Percentiles rank a stretch among this genome's conserved stretches.
These are phyloP conservation scores for Rhopalosiphum maidis DNA, from an alignment of 1,140 invertebrate genomes.

Conservation along the genomic window DNA sequence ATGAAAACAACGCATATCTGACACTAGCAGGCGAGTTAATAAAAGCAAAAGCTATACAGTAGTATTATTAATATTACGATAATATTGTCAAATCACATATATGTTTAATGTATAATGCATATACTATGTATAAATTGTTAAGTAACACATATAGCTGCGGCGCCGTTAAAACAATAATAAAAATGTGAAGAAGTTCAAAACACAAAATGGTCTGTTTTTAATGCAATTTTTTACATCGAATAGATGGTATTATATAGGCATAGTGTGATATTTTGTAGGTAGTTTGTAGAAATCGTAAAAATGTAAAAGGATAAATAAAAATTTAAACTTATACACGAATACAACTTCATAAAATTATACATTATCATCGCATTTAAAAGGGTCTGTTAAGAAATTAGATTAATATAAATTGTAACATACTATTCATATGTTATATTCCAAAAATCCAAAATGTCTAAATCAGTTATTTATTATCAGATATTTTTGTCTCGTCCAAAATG, in stretches of 20 bases:
- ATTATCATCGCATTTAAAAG: neutral
- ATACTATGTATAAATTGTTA: neutral
- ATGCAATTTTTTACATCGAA: neutral
- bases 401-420: neutral
- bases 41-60: constrained; percentile 31
- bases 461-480: neutral
- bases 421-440: neutral
- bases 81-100: neutral
- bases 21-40: neutral
- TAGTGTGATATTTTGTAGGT: neutral
- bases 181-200: neutral
- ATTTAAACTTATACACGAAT: no score
- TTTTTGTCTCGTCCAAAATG: neutral
- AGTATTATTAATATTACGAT: neutral
- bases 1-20: neutral
- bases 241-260: neutral
- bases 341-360: neutral
- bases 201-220: neutral
- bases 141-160: neutral
- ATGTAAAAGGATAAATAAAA: neutral
- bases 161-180: neutral
- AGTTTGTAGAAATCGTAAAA: neutral
- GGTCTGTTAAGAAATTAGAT: neutral
- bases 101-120: neutral
- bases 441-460: neutral